Conservation (phyloP, 2,888 invertebrate genomes). For the Chironomus tentans region DNA sequence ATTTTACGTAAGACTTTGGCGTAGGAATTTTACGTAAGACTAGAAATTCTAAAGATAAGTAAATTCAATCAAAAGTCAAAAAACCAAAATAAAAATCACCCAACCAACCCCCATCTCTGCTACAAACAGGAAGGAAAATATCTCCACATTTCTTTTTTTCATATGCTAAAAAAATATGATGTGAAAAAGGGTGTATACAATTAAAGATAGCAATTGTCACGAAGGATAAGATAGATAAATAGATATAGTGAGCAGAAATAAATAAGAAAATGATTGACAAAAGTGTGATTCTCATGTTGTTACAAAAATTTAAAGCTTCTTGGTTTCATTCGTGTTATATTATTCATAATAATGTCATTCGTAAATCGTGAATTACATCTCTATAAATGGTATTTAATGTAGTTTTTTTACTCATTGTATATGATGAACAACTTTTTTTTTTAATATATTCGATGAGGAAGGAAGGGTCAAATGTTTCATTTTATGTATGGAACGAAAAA, state of each 20-base stretch:
- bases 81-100: too few relatives aligned
- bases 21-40: too few relatives aligned
- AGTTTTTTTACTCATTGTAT: too few relatives aligned
- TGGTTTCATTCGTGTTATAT: conserved; percentile 11
- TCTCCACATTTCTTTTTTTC: background rate
- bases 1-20: too few relatives aligned
- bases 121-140: background rate
- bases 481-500: background rate
- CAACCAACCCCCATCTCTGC: too few relatives aligned
- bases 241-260: background rate
- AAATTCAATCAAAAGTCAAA: too few relatives aligned
- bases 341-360: background rate
- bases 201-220: background rate
- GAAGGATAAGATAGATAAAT: background rate
- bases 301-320: conserved; percentile 20
- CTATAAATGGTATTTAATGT: background rate
- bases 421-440: too few relatives aligned
- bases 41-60: too few relatives aligned
- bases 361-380: background rate
- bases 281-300: background rate
- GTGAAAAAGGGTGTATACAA: too few relatives aligned
- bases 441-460: too few relatives aligned
- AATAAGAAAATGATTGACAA: conserved; percentile 15
- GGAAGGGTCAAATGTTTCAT: background rate
- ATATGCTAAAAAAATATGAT: too few relatives aligned